Base-by-base conservation (phyloP, 2,888 invertebrate genomes). In the Carterocephalus palaemon region DNA sequence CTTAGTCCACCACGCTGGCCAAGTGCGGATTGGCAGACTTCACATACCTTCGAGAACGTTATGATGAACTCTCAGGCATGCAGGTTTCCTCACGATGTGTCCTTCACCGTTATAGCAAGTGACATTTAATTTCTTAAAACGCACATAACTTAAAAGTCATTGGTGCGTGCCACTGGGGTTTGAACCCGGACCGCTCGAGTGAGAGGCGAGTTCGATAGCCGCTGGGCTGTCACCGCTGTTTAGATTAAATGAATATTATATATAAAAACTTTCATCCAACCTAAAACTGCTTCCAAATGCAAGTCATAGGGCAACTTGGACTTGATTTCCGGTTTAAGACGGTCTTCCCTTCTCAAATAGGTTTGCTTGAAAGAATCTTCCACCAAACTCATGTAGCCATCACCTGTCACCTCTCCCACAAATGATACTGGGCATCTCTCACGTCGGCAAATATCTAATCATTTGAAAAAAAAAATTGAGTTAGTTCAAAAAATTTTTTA, bases 351-450 rank as follows among this genome's bases (percentile, higher is more conserved):
- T 16, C 60, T 54, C n/a, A 79, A 40, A 45, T 84, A 75, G 12
- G 79, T 61, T 1, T 78, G 63, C 0, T 71, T 73, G 52, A 75
- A 86, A n/a, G 89, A 80, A 46, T 89, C 90, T 67, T 93, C 93
- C 0, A 92, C 80, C 0, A 94, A 80, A 45, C 91, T 89, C 49
- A 94, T 91, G 64, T 89, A 92, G 4, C 96, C 96, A 66, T 93
- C 93, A 4, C 93, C 95, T 0, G 95, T 96, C 1, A 99, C 96
- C 54, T 93, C 91, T 0, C 99, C 99, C 1, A 99, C 98, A 70
- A 97, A 93, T 60, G 93, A 93, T 0, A 98, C 92, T 0, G 96
- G 95, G 70, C 99, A 98, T 49, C 96, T 90, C 85, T 99, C 99
- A 48, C 99, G 90, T 19, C 85, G 75, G 41, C 95, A 94, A 45